phyloP scores from a whole-genome alignment of 2,113 vertebrate species.

The Ptyas mucosa region DNA sequence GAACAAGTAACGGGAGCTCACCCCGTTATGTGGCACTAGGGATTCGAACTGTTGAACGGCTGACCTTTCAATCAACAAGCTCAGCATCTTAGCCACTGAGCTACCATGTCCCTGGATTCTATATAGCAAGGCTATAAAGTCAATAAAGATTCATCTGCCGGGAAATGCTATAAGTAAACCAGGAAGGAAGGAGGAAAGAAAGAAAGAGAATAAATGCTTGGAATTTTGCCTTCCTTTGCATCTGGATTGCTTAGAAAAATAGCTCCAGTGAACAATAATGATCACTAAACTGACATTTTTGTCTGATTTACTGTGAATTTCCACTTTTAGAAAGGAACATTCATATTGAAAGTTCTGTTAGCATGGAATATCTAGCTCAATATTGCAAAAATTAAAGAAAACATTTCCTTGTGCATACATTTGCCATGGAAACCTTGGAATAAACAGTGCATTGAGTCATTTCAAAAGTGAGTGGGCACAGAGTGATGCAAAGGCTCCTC shows the following conservation, averaged over 20 bases:
- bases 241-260: background rate
- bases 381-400: constrained; percentile 17
- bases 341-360: background rate
- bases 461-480: constrained; percentile 46
- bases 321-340: background rate
- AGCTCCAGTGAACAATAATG: background rate
- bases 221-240: background rate
- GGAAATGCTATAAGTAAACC: background rate
- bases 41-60: no score
- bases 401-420: background rate
- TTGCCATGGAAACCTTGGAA: constrained; percentile 53
- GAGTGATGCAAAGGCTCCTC: constrained; percentile 30
- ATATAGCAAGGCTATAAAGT: background rate
- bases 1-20: no score
- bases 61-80: no score
- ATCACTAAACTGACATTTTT: background rate
- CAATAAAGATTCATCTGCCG: background rate
- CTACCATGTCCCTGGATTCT: no score
- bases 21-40: no score
- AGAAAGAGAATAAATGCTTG: background rate
- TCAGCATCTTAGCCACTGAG: no score
- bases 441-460: constrained; percentile 53
- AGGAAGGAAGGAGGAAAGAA: background rate
- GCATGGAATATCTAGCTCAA: constrained; percentile 34
- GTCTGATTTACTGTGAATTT: constrained; percentile 2